Base-by-base conservation (phyloP, 2,888 invertebrate species). In the Bhutanitis thaidina region DNA sequence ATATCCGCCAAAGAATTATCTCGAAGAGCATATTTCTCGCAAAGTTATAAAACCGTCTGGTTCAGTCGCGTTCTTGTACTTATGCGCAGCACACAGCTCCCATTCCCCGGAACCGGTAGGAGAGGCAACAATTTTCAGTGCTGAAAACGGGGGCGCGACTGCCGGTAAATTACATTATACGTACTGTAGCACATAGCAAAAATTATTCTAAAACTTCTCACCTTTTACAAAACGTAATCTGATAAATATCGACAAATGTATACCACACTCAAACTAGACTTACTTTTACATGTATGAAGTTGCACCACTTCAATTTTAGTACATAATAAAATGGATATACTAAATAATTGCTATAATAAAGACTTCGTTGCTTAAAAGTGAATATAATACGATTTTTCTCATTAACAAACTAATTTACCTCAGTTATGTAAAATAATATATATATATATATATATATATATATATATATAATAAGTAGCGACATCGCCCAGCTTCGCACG, bases 91-190 rank as follows among this genome's bases (percentile, higher is more conserved):
- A 56, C 55, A 15, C 59, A 62, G 61, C 61, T 61, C 55, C 56
- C 54, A 61, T 54, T 59, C 60, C 57, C 56, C 65, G 66, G 63
- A 60, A 45, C 46, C 48, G 43, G 49, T 41, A 43, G 53, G 62
- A 59, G 61, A 63, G 64, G 72, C 69, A 76, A 77, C 77, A 74
- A 78, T 77, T 81, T 77, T 65, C 68, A 68, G 67, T 67, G 71
- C 71, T 68, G 67, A 67, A 72, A 74, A 69, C 54, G 74, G 71
- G 71, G 67, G 67, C 65, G 66, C 68, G 62, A 58, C 56, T 56
- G 58, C 67, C 67, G 65, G 63, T 65, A 65, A 78, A 78, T 72
- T 73, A 60, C 67, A 63, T 78, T 78, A 73, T 62, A 65, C 44
- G 32, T 37, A 32, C 56, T 54, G 53, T 55, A 47, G 53, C 41